Evolutionary conservation across 2,797 vertebrate species (phyloP).

Genomic region (Sebastolobus alascanus): DNA sequence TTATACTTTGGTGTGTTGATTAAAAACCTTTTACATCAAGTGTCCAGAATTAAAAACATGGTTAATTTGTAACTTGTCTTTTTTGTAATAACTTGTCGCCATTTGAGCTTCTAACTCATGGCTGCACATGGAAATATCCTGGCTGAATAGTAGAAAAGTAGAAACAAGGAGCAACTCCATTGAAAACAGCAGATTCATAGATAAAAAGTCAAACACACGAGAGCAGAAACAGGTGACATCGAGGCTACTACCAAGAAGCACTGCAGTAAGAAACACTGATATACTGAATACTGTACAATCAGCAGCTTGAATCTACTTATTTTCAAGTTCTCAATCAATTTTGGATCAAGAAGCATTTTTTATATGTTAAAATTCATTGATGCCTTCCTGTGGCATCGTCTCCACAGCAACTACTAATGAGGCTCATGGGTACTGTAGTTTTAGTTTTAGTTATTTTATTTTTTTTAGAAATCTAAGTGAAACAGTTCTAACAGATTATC

Average conservation of each 20-base stretch:
- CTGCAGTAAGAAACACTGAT: background rate
- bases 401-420: background rate
- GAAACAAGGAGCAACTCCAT: background rate
- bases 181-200: background rate
- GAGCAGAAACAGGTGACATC: background rate
- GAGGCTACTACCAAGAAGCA: background rate
- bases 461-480: background rate
- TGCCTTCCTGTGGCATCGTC: background rate
- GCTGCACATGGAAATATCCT: background rate
- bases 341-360: background rate
- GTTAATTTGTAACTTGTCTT: background rate
- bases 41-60: background rate
- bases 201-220: background rate
- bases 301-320: background rate
- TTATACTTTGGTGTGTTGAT: background rate
- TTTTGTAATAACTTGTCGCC: background rate
- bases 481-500: background rate
- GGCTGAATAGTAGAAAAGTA: background rate
- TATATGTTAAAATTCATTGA: slow-evolving; percentile 2
- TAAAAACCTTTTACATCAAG: background rate
- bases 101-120: background rate
- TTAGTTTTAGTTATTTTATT: background rate
- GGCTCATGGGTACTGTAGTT: background rate
- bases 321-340: slow-evolving; percentile 4
- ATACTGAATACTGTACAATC: background rate